phyloP scores from a whole-genome alignment of 92 coral and sea anemone species.

The Phymanthus crucifer region DNA sequence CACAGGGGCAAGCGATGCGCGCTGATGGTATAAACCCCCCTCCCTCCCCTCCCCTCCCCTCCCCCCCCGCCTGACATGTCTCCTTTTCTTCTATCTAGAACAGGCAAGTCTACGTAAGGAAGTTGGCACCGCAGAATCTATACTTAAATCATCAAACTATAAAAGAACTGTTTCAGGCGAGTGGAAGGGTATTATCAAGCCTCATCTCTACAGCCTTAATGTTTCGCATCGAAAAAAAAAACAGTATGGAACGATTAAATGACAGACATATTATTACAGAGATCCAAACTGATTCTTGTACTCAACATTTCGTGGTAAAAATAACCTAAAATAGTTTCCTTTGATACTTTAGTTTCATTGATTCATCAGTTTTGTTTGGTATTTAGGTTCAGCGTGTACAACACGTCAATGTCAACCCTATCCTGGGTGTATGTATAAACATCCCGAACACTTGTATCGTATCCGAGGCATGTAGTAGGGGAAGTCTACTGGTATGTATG shows the following conservation, averaged over 20 bases:
- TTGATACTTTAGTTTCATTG: no score
- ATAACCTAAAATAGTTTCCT: no score
- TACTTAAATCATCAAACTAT: conserved; percentile 19
- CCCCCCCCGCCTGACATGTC: background rate
- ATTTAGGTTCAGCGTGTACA: conserved; percentile 5
- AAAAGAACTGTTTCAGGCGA: conserved; percentile 20
- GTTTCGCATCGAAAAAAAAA: background rate
- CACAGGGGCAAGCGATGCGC: no score
- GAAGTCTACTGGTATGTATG: conserved; percentile 16
- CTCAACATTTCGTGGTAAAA: no score
- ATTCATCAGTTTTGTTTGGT: background rate
- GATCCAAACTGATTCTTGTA: no score
- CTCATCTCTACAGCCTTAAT: background rate
- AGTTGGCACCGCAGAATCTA: background rate
- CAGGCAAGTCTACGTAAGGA: conserved; percentile 20
- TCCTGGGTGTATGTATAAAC: conserved; percentile 12
- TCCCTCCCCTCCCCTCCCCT: no score
- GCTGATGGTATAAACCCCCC: no score
- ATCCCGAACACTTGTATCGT: conserved; percentile 21
- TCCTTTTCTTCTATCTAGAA: background rate
- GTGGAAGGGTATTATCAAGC: background rate
- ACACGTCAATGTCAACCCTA: conserved; percentile 24
- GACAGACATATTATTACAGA: background rate
- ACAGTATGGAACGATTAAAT: background rate
- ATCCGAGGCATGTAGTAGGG: conserved; percentile 28